A percentile compares a stretch with the other conserved stretches of the same genome.
Conservation (phyloP, 1,140 invertebrate species). For the Araneus ventricosus region DNA sequence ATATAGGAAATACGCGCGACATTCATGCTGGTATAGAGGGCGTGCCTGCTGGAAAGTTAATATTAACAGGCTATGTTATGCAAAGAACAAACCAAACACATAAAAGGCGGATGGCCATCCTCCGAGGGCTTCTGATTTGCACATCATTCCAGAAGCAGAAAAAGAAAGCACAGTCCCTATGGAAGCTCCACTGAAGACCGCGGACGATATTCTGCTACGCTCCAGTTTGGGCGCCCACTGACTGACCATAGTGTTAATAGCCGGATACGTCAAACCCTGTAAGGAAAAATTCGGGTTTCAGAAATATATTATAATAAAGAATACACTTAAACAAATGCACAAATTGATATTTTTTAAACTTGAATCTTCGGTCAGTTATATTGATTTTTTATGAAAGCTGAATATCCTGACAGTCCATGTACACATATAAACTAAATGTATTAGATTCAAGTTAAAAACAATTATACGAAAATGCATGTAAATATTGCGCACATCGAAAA, state of each 20-base stretch:
- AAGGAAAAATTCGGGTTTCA: not conserved
- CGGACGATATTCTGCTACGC: slow-evolving; percentile 88
- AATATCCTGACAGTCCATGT: too few species aligned
- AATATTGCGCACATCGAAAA: too few species aligned
- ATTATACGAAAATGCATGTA: too few species aligned
- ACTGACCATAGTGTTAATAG: slow-evolving; percentile 92
- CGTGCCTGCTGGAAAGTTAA: too few species aligned
- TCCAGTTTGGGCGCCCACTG: slow-evolving; percentile 92
- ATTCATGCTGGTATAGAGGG: too few species aligned
- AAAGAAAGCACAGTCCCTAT: slow-evolving; percentile 90
- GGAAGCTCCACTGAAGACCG: slow-evolving; percentile 89
- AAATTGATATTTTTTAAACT: too few species aligned
- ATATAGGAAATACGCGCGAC: too few species aligned
- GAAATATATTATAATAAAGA: not conserved
- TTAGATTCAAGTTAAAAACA: too few species aligned
- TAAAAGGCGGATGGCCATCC: slow-evolving; percentile 96
- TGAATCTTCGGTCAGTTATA: too few species aligned
- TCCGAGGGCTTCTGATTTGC: slow-evolving; percentile 82
- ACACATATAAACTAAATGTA: too few species aligned
- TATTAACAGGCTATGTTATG: not conserved
- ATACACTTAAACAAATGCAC: too few species aligned
- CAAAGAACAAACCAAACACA: slow-evolving; percentile 85
- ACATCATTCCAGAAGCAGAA: slow-evolving; percentile 87
- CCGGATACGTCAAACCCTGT: slow-evolving; percentile 93
- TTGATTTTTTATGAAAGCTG: too few species aligned